These are phyloP conservation scores for Ectemnius cavifrons DNA, from an alignment of 2,888 invertebrate genomes.

Conservation along the genomic window DNA sequence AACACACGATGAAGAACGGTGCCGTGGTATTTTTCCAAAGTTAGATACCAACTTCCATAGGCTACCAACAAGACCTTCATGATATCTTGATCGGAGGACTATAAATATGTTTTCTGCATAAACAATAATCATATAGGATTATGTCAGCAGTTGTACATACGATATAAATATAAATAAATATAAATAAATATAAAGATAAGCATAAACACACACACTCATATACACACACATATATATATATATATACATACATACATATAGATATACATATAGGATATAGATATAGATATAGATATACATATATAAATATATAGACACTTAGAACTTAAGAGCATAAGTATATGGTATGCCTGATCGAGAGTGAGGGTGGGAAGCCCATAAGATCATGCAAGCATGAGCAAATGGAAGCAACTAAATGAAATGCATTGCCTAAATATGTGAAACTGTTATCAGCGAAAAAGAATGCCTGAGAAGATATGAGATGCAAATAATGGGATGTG, in stretches of 20 bases:
- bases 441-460: constrained; percentile 5
- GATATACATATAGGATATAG: constrained; percentile 24
- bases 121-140: constrained; percentile 12
- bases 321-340: constrained; percentile 4
- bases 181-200: constrained; percentile 19
- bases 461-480: constrained; percentile 26
- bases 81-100: too few relatives aligned
- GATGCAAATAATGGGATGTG: constrained; percentile 51
- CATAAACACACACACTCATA: constrained; percentile 3
- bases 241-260: constrained; percentile 13
- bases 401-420: constrained; percentile 4
- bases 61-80: neutral
- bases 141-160: constrained; percentile 50
- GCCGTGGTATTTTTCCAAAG: constrained; percentile 52
- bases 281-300: constrained; percentile 38
- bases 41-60: constrained; percentile 16
- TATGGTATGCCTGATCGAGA: constrained; percentile 15
- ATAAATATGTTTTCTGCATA: constrained; percentile 34
- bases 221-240: constrained; percentile 8
- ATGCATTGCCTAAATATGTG: constrained; percentile 33
- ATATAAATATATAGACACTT: constrained; percentile 36
- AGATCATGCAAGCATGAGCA: constrained; percentile 14
- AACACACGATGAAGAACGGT: neutral
- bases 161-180: constrained; percentile 26
- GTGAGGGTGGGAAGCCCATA: neutral